phyloP scores from a whole-genome alignment of 2,113 vertebrate species.

The Coturnix japonica region DNA sequence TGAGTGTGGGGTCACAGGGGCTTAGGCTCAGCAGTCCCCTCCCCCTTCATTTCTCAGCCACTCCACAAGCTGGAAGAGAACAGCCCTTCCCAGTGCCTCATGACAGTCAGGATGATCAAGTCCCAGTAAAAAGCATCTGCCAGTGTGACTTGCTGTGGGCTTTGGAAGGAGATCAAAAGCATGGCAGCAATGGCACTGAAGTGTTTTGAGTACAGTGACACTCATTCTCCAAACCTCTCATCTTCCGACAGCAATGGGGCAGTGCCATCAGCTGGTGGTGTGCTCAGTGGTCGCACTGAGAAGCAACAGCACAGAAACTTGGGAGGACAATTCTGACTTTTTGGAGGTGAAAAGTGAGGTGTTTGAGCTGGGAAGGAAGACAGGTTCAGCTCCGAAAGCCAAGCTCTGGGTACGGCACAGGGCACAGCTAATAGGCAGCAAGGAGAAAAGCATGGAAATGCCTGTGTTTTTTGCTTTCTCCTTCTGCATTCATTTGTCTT shows the following conservation, averaged over 20 bases:
- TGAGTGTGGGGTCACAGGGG: neutral
- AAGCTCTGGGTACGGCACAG: neutral
- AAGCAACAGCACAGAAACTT: neutral
- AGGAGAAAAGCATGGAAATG: neutral
- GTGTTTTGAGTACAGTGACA: neutral
- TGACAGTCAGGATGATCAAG: neutral
- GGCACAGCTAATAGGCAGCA: neutral
- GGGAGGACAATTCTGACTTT: neutral
- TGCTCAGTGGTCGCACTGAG: neutral
- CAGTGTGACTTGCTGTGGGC: neutral
- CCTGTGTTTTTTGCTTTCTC: neutral
- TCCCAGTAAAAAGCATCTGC: conserved; percentile 43
- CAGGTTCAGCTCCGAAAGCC: neutral
- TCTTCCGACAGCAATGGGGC: neutral
- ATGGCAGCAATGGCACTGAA: fast-evolving
- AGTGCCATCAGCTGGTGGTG: neutral
- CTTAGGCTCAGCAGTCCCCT: neutral
- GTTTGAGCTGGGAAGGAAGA: neutral
- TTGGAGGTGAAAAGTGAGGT: neutral
- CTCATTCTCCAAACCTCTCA: neutral
- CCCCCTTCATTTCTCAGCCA: neutral
- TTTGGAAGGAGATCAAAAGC: neutral
- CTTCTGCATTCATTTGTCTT: neutral
- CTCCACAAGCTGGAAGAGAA: neutral
- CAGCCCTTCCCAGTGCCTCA: neutral